Percentiles rank a stretch among this genome's conserved stretches.
phyloP scores from a whole-genome alignment of 2,113 vertebrate genomes.

The Pachypanchax playfairii region DNA sequence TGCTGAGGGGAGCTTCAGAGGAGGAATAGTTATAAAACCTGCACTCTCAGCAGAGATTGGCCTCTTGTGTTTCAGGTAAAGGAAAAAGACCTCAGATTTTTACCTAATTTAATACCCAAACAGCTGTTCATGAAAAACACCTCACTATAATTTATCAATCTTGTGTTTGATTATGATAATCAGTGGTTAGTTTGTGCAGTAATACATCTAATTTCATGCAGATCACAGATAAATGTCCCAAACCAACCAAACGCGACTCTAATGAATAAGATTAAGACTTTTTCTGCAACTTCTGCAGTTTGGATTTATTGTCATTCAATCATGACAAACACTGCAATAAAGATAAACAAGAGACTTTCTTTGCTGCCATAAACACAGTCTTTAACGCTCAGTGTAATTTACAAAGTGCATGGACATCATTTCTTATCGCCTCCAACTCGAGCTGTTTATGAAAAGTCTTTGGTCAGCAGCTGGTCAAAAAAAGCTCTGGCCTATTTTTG shows the following conservation, averaged over 20 bases:
- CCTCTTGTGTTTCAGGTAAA: conserved; percentile 30
- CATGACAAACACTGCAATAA: conserved; percentile 33
- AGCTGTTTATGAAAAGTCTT: no score
- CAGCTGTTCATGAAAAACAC: conserved; percentile 28
- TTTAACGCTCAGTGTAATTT: no score
- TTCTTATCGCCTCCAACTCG: neutral
- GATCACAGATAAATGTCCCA: neutral
- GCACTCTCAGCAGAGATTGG: conserved; percentile 42
- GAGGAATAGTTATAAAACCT: conserved; percentile 58
- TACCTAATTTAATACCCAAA: conserved; percentile 55
- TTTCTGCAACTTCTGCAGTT: conserved; percentile 48
- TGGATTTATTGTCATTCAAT: conserved; percentile 34
- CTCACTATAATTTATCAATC: conserved; percentile 26
- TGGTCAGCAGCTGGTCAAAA: no score
- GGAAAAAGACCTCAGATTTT: conserved; percentile 23
- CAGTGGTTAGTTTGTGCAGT: conserved; percentile 41
- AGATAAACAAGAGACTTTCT: conserved; percentile 53
- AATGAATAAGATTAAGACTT: no score
- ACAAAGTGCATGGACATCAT: no score
- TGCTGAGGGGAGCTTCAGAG: conserved; percentile 36
- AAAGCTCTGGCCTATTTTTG: no score
- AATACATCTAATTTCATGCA: neutral
- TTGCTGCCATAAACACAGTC: conserved; percentile 43
- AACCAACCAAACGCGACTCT: no score
- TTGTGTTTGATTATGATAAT: conserved; percentile 25